Base-by-base conservation (phyloP, 1,140 invertebrate species). In the Gryon sp. region DNA sequence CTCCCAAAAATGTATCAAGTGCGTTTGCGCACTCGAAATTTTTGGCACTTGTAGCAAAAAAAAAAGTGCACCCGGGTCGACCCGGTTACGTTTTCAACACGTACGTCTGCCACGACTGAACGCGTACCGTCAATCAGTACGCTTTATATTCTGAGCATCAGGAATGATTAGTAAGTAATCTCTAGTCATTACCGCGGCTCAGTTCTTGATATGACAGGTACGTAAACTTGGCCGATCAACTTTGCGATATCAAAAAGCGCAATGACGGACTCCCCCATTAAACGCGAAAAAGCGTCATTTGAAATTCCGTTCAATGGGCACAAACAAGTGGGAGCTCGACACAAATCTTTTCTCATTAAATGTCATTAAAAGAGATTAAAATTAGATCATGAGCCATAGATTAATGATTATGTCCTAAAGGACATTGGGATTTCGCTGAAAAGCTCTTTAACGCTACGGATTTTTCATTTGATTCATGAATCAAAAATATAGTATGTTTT, bases 201-300 rank as follows among this genome's bases (percentile, higher is more conserved):
- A 48, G 46, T 28, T 55, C n/a, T 46, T 68, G 72, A 66, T 68
- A 75, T 48, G 46, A 55, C 72, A 75, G 62, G 53, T 75, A 59
- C 34, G 41, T 20, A 63, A 11, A 32, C 40, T 34, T 70, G 3
- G 60, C 48, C 41, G 69, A 62, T 70, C 48, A 59, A 69, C 63
- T 28, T 4, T 4, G 43, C 12, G 52, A 57, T 69, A 69, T 59
- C 52, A 41, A 59, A 55, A 48, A 55, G 22, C 43, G 34, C 52
- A 50, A 40, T 59, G 19, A 53, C 28, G 28, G 24, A 34, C 12
- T 48, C 24, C 36, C 38, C 4, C 26, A 2, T 22, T 28, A 12
- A 4, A 15, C n/a, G 28, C 8, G 4, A 43, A 59, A 59, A 43
- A 12, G 9, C 4, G 4, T 26, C 7, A 36, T 26, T 26, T 45